phyloP scores from a whole-genome alignment of 2,888 invertebrate species.

The Erannis defoliaria region DNA sequence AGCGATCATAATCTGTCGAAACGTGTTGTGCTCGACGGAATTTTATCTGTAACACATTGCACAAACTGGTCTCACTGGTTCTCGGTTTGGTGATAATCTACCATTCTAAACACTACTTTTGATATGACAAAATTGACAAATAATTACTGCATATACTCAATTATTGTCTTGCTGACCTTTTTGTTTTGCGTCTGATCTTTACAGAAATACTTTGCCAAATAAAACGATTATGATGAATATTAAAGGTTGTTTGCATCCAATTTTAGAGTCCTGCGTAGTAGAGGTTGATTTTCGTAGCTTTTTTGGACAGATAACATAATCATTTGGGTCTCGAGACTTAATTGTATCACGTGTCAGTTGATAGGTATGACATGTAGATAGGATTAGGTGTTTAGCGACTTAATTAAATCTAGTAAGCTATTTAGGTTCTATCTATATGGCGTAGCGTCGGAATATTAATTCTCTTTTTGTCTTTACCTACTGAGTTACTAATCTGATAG shows the following conservation, averaged over 20 bases:
- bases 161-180: constrained; percentile 1
- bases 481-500: no score
- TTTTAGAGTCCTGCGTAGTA: constrained; percentile 1
- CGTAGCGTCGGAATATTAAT: no score
- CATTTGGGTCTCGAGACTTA: neutral
- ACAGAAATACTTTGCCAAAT: constrained; percentile 3
- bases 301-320: neutral
- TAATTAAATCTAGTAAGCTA: neutral
- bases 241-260: neutral
- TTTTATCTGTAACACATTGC: constrained; percentile 14
- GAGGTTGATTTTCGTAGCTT: neutral
- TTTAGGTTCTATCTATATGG: no score
- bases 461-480: no score
- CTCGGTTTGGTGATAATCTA: neutral
- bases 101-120: neutral
- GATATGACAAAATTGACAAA: neutral
- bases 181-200: neutral
- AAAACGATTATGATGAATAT: constrained; percentile 4
- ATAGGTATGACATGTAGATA: neutral
- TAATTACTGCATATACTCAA: neutral
- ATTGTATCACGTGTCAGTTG: neutral
- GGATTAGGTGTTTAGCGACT: neutral
- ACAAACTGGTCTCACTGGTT: constrained; percentile 12
- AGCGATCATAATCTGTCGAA: constrained; percentile 11
- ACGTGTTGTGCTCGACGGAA: constrained; percentile 9